These are phyloP conservation scores for Pedionomus torquatus DNA, from an alignment of 2,113 vertebrate genomes.

Conservation along the genomic window DNA sequence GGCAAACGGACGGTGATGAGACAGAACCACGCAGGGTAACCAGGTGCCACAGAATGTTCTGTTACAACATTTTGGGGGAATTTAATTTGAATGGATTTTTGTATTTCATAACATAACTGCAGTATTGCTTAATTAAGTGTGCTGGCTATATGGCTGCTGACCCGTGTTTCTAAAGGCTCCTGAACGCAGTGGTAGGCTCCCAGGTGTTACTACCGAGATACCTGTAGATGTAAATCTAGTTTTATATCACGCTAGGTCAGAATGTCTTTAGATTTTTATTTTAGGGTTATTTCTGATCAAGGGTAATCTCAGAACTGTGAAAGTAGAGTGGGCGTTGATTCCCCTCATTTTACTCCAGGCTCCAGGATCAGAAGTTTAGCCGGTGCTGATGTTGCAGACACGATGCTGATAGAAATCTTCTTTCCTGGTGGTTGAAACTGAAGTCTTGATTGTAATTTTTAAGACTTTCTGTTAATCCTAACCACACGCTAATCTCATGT, in stretches of 20 bases:
- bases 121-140: background rate
- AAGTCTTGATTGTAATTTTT: background rate
- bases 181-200: background rate
- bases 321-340: background rate
- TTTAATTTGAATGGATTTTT: background rate
- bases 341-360: background rate
- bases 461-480: background rate
- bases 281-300: background rate
- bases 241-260: background rate
- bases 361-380: background rate
- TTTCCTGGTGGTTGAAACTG: background rate
- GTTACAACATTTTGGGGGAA: background rate
- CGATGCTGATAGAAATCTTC: background rate
- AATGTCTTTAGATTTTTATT: background rate
- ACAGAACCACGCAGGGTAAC: background rate
- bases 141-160: background rate
- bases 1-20: background rate
- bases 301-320: background rate
- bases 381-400: background rate
- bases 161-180: background rate
- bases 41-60: background rate
- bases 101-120: background rate
- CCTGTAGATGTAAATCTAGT: background rate
- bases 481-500: background rate
- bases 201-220: background rate